Percentiles rank a stretch among this genome's conserved stretches.
Conservation (phyloP, 2,797 vertebrate genomes). For the Choloepus didactylus region DNA sequence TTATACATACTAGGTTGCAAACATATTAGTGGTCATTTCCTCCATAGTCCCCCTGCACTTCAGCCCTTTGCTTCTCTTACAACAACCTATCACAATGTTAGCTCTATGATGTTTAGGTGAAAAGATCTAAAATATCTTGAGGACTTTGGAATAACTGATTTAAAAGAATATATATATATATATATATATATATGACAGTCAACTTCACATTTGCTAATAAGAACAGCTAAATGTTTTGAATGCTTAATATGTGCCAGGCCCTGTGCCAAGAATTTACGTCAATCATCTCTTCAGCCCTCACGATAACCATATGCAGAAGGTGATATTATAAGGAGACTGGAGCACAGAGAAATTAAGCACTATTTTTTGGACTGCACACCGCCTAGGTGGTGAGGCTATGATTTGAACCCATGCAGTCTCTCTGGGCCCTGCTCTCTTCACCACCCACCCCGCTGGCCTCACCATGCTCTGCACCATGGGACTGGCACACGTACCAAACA, state of each 20-base stretch:
- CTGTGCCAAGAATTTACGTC: background rate
- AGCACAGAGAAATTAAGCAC: fast-evolving
- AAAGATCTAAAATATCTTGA: background rate
- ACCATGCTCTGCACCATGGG: fast-evolving
- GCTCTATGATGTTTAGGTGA: background rate
- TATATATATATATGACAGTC: background rate
- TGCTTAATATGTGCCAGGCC: background rate
- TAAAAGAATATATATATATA: background rate
- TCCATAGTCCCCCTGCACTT: background rate
- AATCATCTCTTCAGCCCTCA: background rate
- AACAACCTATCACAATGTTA: background rate
- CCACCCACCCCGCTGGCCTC: fast-evolving
- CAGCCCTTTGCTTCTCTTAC: background rate
- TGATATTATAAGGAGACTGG: background rate
- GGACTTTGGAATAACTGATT: background rate
- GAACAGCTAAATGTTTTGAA: background rate
- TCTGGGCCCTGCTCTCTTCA: fast-evolving
- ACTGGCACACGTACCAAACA: fast-evolving
- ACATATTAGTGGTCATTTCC: fast-evolving
- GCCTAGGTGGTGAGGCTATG: too few species aligned
- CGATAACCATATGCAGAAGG: background rate
- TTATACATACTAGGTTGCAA: fast-evolving
- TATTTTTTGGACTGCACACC: background rate
- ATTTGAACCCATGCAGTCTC: background rate
- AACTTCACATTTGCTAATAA: background rate